Percentiles rank a stretch among this genome's conserved stretches.
These are phyloP conservation scores for Yponomeuta malinellus DNA, from an alignment of 2,888 invertebrate species.

Conservation along the genomic window DNA sequence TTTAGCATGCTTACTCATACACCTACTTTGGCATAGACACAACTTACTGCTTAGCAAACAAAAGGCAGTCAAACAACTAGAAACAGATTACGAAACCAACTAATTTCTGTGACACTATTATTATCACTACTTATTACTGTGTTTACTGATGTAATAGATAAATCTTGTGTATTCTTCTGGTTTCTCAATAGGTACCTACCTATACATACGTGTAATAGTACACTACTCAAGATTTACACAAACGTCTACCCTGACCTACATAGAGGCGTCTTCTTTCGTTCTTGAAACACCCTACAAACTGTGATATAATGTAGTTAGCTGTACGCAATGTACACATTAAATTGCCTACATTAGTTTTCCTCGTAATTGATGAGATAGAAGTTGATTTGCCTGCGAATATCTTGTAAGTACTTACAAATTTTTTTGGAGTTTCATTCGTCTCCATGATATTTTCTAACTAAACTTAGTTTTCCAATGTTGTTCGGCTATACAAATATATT, in stretches of 20 bases:
- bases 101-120: background rate
- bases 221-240: background rate
- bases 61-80: background rate
- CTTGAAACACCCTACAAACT: slow-evolving; percentile 2
- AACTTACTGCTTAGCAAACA: background rate
- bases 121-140: background rate
- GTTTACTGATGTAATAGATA: background rate
- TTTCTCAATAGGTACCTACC: background rate
- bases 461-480: too few relatives aligned
- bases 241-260: slow-evolving; percentile 16
- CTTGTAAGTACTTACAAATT: too few relatives aligned
- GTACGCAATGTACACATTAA: background rate
- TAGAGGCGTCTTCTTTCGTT: slow-evolving; percentile 12
- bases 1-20: background rate
- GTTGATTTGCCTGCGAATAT: background rate
- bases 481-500: too few relatives aligned
- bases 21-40: background rate
- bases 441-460: too few relatives aligned
- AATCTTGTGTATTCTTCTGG: background rate
- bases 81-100: background rate
- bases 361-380: background rate
- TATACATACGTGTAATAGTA: background rate
- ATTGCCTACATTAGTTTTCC: background rate
- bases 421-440: too few relatives aligned
- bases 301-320: background rate